Conservation (phyloP, 2,888 invertebrate species). For the Autographa gamma region DNA sequence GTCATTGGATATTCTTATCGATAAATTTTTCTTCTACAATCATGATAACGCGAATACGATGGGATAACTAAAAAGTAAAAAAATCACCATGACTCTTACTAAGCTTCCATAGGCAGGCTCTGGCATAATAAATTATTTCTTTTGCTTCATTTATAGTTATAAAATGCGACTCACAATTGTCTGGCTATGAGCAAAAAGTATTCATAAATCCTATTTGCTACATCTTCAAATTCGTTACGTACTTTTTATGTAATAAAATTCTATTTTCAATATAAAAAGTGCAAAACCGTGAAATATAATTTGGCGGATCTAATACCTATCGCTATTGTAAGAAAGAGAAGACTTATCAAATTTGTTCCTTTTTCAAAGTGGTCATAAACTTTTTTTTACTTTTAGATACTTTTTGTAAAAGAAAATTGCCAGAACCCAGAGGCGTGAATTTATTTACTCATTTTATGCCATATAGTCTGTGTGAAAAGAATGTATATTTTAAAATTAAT, state of each 20-base stretch:
- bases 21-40: constrained; percentile 41
- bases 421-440: neutral
- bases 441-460: neutral
- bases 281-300: constrained; percentile 57
- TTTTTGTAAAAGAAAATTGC: neutral
- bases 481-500: neutral
- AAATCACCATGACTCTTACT: neutral
- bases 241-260: constrained; percentile 29
- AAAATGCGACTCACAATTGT: constrained; percentile 5
- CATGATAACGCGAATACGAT: constrained; percentile 12
- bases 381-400: constrained; percentile 17
- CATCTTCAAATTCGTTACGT: constrained; percentile 50
- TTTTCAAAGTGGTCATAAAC: constrained; percentile 29
- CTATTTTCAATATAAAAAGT: constrained; percentile 42
- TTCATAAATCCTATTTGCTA: constrained; percentile 36
- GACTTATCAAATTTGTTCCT: constrained; percentile 41
- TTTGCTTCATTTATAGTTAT: constrained; percentile 3
- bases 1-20: constrained; percentile 48
- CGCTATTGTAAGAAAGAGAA: constrained; percentile 45
- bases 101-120: constrained; percentile 1
- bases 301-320: constrained; percentile 50
- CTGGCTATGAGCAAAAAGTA: constrained; percentile 37
- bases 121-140: constrained; percentile 20
- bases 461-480: neutral
- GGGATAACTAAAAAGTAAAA: constrained; percentile 16